Conservation (phyloP, 2,113 vertebrate species). For the Scomber japonicus region DNA sequence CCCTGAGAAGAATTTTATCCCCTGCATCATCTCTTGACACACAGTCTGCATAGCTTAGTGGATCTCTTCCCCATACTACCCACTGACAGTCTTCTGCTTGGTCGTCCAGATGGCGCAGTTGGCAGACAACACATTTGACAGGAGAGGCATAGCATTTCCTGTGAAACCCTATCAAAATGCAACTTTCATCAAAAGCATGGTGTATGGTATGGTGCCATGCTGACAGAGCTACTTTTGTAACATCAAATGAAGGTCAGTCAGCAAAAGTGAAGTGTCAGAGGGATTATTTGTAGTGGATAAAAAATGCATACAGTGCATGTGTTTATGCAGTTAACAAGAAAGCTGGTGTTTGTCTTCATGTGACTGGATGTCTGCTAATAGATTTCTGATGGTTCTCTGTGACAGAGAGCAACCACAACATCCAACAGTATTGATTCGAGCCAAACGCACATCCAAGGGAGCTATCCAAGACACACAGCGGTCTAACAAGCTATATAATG, state of each 20-base stretch:
- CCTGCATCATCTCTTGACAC: constrained; percentile 44
- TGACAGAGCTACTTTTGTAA: constrained; percentile 9
- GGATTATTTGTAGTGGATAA: not conserved
- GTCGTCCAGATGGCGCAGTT: constrained; percentile 67
- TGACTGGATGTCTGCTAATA: not conserved
- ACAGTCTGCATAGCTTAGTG: constrained; percentile 30
- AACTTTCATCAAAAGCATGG: constrained; percentile 42
- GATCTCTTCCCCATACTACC: not conserved
- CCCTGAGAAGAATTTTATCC: constrained; percentile 35
- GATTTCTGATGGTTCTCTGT: constrained; percentile 10
- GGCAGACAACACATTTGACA: constrained; percentile 51
- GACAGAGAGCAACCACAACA: constrained; percentile 9
- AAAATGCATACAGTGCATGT: constrained; percentile 14
- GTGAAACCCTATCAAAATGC: constrained; percentile 50
- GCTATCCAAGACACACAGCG: constrained; percentile 2
- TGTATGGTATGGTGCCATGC: constrained; percentile 13
- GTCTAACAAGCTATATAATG: constrained; percentile 28
- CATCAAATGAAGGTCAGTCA: not conserved
- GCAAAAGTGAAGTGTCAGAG: constrained; percentile 9
- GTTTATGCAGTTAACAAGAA: not conserved
- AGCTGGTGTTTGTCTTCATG: not conserved
- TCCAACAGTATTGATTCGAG: constrained; percentile 35
- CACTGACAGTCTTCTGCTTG: constrained; percentile 33
- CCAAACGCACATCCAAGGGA: constrained; percentile 21
- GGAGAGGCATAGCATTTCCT: constrained; percentile 49